phyloP scores from a whole-genome alignment of 2,113 vertebrate genomes.

The Dendrocopos noguchii region DNA sequence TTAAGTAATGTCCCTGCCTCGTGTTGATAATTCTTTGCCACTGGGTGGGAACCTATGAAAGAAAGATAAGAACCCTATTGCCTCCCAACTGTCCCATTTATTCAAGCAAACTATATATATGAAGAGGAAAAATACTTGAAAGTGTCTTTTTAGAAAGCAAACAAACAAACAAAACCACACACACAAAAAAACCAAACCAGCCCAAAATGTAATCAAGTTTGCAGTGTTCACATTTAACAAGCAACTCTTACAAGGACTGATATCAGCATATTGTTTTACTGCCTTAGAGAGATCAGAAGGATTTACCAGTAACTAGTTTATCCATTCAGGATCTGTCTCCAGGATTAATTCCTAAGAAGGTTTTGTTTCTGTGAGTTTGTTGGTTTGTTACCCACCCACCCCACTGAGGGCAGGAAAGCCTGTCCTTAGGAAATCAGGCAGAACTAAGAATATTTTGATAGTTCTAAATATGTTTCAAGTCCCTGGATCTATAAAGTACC shows the following conservation, averaged over 20 bases:
- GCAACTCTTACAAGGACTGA: not conserved
- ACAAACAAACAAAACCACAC: not conserved
- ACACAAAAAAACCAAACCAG: not conserved
- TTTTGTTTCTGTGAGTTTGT: not conserved
- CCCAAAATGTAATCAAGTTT: not conserved
- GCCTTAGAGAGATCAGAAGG: not conserved
- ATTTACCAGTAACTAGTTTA: constrained; percentile 7
- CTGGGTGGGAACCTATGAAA: constrained; percentile 54
- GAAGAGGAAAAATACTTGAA: not conserved
- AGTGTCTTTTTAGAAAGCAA: not conserved
- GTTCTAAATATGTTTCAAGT: not conserved
- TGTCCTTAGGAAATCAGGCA: not conserved
- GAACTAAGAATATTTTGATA: not conserved
- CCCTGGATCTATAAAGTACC: not conserved
- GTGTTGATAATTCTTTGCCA: constrained; percentile 48
- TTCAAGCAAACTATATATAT: not conserved
- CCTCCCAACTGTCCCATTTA: not conserved
- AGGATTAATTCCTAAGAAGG: not conserved
- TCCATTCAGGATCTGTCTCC: not conserved
- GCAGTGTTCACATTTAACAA: not conserved
- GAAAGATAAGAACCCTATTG: not conserved
- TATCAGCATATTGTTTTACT: not conserved
- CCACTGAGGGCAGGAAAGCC: not conserved
- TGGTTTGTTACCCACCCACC: not conserved
- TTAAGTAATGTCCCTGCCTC: not conserved